These are phyloP conservation scores for Orussus abietinus DNA, from an alignment of 1,140 invertebrate genomes.

Conservation along the genomic window DNA sequence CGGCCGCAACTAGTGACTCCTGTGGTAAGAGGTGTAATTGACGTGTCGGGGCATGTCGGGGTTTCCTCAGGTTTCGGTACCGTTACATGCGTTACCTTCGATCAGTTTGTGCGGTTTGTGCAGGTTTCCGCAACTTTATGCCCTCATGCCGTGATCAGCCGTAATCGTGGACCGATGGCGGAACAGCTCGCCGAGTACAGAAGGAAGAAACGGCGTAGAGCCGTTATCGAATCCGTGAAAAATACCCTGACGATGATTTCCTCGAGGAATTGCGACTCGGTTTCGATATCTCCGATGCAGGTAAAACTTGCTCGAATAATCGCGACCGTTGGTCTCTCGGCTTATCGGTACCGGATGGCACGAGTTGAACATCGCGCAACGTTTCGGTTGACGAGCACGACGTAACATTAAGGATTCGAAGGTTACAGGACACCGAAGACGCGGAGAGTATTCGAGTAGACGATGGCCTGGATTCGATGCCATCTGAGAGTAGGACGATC, in stretches of 20 bases:
- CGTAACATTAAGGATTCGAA: slow-evolving; percentile 30
- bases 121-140: too few relatives aligned
- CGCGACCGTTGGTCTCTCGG: too few relatives aligned
- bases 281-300: background rate
- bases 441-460: slow-evolving; percentile 29
- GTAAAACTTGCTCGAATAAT: too few relatives aligned
- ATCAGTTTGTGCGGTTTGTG: too few relatives aligned
- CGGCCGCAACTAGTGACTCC: too few relatives aligned
- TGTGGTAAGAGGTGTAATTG: too few relatives aligned
- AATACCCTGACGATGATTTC: slow-evolving; percentile 26
- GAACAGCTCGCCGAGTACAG: slow-evolving; percentile 35
- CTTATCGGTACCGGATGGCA: too few relatives aligned
- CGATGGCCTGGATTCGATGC: slow-evolving; percentile 26
- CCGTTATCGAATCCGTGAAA: slow-evolving; percentile 32
- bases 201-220: slow-evolving; percentile 27
- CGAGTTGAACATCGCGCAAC: background rate
- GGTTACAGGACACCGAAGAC: slow-evolving; percentile 34
- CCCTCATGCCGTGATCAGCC: too few relatives aligned
- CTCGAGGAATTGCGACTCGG: slow-evolving; percentile 23
- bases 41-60: too few relatives aligned
- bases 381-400: slow-evolving; percentile 10
- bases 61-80: too few relatives aligned
- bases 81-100: too few relatives aligned
- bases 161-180: too few relatives aligned
- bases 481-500: slow-evolving; percentile 21